Conservation (phyloP, 2,888 invertebrate genomes). For the Leptopilina myrica region DNA sequence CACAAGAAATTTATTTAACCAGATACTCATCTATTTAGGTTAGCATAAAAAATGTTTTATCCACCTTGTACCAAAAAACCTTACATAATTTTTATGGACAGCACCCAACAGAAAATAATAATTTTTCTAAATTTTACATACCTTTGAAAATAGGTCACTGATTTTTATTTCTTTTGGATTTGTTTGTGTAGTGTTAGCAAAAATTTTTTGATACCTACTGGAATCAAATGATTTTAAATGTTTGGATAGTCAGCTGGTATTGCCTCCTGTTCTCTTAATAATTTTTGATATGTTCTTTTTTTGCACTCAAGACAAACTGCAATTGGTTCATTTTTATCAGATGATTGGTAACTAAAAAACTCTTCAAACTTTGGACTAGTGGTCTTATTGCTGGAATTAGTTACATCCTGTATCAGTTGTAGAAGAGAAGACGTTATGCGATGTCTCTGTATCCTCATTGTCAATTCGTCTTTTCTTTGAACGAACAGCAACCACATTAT, state of each 20-base stretch:
- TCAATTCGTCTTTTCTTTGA: not conserved
- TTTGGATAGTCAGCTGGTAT: not conserved
- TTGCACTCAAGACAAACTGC: constrained; percentile 6
- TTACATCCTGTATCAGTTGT: not conserved
- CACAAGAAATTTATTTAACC: too few species aligned
- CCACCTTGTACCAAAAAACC: too few species aligned
- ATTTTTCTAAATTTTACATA: not conserved
- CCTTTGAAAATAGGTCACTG: not conserved
- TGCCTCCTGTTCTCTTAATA: constrained; percentile 7
- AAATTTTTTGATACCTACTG: not conserved
- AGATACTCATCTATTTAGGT: too few species aligned
- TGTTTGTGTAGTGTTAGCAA: not conserved
- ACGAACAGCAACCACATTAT: not conserved
- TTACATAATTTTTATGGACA: too few species aligned
- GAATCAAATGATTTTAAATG: not conserved
- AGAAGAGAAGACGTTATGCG: not conserved
- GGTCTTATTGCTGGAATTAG: not conserved
- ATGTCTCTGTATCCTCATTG: not conserved
- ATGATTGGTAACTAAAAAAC: not conserved
- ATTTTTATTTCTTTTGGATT: not conserved
- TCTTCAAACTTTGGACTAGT: constrained; percentile 1
- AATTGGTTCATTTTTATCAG: not conserved
- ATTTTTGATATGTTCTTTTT: constrained; percentile 5
- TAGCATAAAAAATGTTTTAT: too few species aligned
- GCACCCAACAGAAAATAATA: too few species aligned